These are phyloP conservation scores for Pangasius djambal DNA, from an alignment of 2,797 vertebrate species.

Conservation along the genomic window DNA sequence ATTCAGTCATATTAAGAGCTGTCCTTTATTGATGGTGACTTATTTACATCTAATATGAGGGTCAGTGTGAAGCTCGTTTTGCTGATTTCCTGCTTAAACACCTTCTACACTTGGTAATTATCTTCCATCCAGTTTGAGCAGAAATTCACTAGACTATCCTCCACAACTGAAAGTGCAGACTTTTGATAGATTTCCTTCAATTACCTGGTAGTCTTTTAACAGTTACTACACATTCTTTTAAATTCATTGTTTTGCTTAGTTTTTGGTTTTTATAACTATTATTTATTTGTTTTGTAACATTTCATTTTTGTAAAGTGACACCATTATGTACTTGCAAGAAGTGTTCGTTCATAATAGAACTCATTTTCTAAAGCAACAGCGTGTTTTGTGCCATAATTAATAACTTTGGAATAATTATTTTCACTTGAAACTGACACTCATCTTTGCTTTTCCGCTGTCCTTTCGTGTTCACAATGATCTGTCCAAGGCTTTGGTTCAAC, in stretches of 20 bases:
- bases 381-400: conserved; percentile 18
- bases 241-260: conserved; percentile 50
- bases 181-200: background rate
- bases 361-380: conserved; percentile 23
- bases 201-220: background rate
- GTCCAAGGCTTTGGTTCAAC: background rate
- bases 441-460: background rate
- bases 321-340: conserved; percentile 39
- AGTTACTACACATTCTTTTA: conserved; percentile 44
- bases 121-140: background rate
- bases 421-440: background rate
- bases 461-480: background rate
- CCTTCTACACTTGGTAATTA: background rate
- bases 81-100: background rate
- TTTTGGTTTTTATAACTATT: conserved; percentile 61
- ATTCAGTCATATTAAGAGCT: conserved; percentile 12
- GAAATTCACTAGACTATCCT: background rate
- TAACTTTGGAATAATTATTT: background rate
- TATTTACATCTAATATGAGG: background rate
- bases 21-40: background rate
- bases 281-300: conserved; percentile 69
- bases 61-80: background rate
- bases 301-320: conserved; percentile 74
- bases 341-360: conserved; percentile 22
- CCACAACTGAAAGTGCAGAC: background rate